These are phyloP conservation scores for Halesus radiatus DNA, from an alignment of 1,140 invertebrate genomes.

Conservation along the genomic window DNA sequence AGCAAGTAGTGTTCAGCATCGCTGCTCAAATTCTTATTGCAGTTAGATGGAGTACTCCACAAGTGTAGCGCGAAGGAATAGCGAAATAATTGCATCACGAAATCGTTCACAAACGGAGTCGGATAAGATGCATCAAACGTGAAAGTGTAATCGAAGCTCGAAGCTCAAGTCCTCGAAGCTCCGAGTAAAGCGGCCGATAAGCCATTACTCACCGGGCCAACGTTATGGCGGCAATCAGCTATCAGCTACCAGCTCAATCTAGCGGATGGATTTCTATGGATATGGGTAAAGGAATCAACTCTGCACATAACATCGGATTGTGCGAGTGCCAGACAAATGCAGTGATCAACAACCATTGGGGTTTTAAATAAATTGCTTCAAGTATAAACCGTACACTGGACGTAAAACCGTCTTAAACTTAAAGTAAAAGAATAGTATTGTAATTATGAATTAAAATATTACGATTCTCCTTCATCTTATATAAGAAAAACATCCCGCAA, in stretches of 20 bases:
- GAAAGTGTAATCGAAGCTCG: background rate
- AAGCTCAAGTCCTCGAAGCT: background rate
- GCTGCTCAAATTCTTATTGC: too few species aligned
- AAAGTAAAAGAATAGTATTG: too few species aligned
- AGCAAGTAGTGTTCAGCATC: too few species aligned
- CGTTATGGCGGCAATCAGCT: background rate
- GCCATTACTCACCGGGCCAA: slow-evolving; percentile 28
- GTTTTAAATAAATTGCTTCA: too few species aligned
- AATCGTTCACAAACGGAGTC: slow-evolving; percentile 18
- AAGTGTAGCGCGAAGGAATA: slow-evolving; percentile 4
- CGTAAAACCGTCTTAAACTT: too few species aligned
- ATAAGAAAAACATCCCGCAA: too few species aligned
- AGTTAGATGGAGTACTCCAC: too few species aligned
- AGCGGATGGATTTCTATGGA: slow-evolving; percentile 46
- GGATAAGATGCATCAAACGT: slow-evolving; percentile 10
- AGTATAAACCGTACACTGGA: too few species aligned
- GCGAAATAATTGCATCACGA: slow-evolving; percentile 38
- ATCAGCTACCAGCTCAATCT: slow-evolving; percentile 25
- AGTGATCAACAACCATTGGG: background rate
- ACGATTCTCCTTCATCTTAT: too few species aligned
- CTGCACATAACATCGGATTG: slow-evolving; percentile 26
- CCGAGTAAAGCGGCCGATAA: background rate
- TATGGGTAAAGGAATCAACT: slow-evolving; percentile 8
- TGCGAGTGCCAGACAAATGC: background rate
- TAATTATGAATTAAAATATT: too few species aligned